Evolutionary conservation across 2,113 vertebrate species (phyloP).

Genomic region (Paramormyrops kingsleyae): DNA sequence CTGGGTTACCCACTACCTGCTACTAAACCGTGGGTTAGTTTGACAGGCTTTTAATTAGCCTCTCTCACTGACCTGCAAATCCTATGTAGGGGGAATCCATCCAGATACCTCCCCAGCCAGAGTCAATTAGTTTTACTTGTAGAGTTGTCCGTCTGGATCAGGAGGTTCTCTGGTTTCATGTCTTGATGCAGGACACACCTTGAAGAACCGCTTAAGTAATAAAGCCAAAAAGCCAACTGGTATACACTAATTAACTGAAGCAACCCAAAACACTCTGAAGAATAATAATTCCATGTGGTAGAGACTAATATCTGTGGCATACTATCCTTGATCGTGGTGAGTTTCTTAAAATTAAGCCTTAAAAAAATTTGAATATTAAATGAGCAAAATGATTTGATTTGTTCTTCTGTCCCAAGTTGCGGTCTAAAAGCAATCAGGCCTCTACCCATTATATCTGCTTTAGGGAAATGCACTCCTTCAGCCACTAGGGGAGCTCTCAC

Average conservation of each 20-base stretch:
- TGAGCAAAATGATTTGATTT: background rate
- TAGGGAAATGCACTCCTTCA: background rate
- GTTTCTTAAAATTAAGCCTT: background rate
- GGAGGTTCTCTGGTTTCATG: conserved; percentile 61
- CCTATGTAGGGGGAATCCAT: background rate
- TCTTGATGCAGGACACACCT: conserved; percentile 44
- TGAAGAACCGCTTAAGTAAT: conserved; percentile 34
- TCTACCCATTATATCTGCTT: background rate
- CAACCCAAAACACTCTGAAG: too few species aligned
- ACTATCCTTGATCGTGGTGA: background rate
- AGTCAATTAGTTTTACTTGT: conserved; percentile 48
- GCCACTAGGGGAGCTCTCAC: background rate
- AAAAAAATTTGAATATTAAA: background rate
- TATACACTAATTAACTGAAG: too few species aligned
- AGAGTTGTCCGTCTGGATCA: conserved; percentile 47
- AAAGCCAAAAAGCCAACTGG: background rate
- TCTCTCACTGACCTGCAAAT: background rate
- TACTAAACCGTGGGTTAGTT: background rate
- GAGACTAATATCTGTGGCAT: background rate
- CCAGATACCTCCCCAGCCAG: conserved; percentile 37
- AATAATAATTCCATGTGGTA: too few species aligned
- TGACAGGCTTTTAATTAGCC: background rate
- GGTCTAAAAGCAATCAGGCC: background rate
- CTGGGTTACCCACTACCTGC: background rate
- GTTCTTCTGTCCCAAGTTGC: background rate